Evolutionary conservation across 2,888 invertebrate species (phyloP).

Genomic region (Actias luna): DNA sequence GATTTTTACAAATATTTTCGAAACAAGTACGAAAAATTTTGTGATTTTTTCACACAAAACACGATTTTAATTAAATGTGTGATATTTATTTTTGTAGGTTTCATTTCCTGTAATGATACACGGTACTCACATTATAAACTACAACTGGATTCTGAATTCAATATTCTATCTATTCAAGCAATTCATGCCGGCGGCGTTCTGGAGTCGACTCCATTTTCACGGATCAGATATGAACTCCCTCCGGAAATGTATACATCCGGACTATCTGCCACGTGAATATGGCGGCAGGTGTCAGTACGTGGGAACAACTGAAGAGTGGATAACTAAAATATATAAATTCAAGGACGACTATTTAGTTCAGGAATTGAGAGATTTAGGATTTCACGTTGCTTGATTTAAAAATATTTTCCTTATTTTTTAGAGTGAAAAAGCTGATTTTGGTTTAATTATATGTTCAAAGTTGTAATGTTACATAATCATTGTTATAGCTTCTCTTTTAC

Average conservation of each 20-base stretch:
- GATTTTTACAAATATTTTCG: not conserved
- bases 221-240: constrained; percentile 63
- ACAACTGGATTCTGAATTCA: constrained; percentile 89
- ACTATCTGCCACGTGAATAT: constrained; percentile 63
- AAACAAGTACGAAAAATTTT: not conserved
- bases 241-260: constrained; percentile 60
- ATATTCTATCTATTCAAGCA: constrained; percentile 89
- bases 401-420: not conserved
- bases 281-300: constrained; percentile 77
- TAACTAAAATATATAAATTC: constrained; percentile 74
- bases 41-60: not conserved
- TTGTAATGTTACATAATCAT: too few species aligned
- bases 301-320: constrained; percentile 84
- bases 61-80: not conserved
- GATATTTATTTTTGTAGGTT: constrained; percentile 69
- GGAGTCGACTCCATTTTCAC: constrained; percentile 73
- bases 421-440: not conserved
- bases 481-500: too few species aligned
- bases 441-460: too few species aligned
- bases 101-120: constrained; percentile 87
- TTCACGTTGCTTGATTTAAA: constrained; percentile 41
- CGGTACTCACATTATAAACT: constrained; percentile 88
- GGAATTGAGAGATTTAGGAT: constrained; percentile 84
- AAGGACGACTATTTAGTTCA: constrained; percentile 79
- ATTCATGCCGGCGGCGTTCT: constrained; percentile 85